phyloP scores from a whole-genome alignment of 2,888 invertebrate species.

The Venustoraphidia nigricollis region DNA sequence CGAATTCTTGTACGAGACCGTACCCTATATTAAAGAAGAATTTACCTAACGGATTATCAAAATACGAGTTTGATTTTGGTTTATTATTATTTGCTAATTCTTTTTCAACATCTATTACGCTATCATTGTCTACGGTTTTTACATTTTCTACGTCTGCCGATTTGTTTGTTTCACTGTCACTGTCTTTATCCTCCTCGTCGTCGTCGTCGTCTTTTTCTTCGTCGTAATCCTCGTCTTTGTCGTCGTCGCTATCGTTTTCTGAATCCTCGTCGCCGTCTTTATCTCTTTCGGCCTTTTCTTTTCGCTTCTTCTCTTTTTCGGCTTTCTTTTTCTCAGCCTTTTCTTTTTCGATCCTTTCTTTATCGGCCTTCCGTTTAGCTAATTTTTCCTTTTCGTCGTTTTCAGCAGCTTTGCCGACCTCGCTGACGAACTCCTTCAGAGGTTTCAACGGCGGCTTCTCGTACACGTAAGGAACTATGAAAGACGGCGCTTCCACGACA shows the following conservation, averaged over 20 bases:
- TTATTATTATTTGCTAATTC: conserved; percentile 17
- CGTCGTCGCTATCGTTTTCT: conserved; percentile 25
- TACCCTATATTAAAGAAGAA: conserved; percentile 85
- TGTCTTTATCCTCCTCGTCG: conserved; percentile 15
- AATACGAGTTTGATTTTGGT: conserved; percentile 47
- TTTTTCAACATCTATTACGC: conserved; percentile 20
- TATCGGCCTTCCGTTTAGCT: conserved; percentile 25
- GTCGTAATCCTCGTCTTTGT: conserved; percentile 22
- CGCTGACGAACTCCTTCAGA: conserved; percentile 54
- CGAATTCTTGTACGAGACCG: conserved; percentile 81
- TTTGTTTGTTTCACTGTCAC: conserved; percentile 18
- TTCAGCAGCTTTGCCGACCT: conserved; percentile 45
- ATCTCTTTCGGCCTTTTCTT: conserved; percentile 20
- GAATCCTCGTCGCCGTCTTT: conserved; percentile 30
- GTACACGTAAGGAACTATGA: conserved; percentile 86
- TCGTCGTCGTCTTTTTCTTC: conserved; percentile 23
- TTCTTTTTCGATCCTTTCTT: conserved; percentile 20
- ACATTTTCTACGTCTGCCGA: conserved; percentile 13
- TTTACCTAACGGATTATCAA: conserved; percentile 75
- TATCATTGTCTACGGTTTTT: conserved; percentile 15
- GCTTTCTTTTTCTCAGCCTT: conserved; percentile 21
- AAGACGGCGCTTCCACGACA: conserved; percentile 83
- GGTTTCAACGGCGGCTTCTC: conserved; percentile 74
- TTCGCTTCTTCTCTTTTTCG: conserved; percentile 15
- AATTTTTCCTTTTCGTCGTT: conserved; percentile 41